These are phyloP conservation scores for Benitochromis conjunctus DNA, from an alignment of 2,113 vertebrate genomes.

Conservation along the genomic window DNA sequence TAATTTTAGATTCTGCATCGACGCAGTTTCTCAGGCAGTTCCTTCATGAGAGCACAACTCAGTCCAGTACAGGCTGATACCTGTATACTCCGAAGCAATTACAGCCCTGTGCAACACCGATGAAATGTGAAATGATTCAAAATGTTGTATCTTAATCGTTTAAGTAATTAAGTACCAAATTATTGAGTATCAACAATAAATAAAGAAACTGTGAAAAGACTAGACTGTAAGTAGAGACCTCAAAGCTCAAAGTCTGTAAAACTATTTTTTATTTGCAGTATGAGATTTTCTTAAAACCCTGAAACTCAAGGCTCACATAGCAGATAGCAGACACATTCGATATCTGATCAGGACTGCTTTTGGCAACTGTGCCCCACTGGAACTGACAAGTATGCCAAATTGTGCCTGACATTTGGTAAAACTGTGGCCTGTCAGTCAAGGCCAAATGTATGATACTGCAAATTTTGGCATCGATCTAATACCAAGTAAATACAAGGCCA, in stretches of 20 bases:
- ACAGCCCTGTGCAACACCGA: neutral
- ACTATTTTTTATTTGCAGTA: neutral
- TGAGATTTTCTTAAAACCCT: neutral
- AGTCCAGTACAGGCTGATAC: neutral
- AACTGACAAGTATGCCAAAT: neutral
- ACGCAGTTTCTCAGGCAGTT: constrained; percentile 40
- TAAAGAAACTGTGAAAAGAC: neutral
- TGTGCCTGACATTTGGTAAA: neutral
- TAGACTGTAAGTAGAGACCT: neutral
- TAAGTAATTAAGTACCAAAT: neutral
- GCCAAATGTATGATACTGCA: neutral
- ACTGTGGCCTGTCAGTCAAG: neutral
- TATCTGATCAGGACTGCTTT: neutral
- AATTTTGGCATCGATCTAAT: neutral
- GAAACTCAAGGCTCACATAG: neutral
- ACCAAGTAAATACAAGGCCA: neutral
- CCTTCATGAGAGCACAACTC: neutral
- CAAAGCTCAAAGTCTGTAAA: neutral
- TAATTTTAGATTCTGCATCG: constrained; percentile 72
- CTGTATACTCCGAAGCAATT: neutral
- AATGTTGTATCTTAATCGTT: neutral
- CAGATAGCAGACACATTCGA: neutral
- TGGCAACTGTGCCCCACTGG: neutral
- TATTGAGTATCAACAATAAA: neutral
- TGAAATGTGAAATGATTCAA: neutral